Conservation (phyloP, 2,797 vertebrate genomes). For the Glossophaga mutica region DNA sequence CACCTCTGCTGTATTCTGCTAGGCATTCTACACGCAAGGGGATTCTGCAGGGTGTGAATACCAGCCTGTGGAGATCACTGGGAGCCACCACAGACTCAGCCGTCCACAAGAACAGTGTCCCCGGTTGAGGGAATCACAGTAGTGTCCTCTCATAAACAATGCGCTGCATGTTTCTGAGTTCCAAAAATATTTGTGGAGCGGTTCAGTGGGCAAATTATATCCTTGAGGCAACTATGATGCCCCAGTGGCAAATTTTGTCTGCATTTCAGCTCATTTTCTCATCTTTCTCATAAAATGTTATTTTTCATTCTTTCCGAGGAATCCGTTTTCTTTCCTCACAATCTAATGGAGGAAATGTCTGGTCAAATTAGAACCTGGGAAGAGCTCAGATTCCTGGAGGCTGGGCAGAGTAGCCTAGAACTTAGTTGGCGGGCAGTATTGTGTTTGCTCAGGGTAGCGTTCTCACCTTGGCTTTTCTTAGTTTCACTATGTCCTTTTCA, state of each 20-base stretch:
- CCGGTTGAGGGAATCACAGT: neutral
- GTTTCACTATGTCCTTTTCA: neutral
- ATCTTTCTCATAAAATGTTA: neutral
- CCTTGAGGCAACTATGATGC: neutral
- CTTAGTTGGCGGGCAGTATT: neutral
- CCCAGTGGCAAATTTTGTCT: neutral
- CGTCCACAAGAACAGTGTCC: neutral
- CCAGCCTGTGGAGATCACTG: neutral
- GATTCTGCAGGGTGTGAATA: neutral
- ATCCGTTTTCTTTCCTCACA: neutral
- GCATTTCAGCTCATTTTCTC: neutral
- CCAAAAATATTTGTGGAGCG: constrained; percentile 3
- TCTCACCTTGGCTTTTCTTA: neutral
- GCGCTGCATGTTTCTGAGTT: neutral
- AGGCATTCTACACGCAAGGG: neutral
- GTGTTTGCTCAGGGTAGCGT: neutral
- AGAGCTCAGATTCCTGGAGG: neutral
- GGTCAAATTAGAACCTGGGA: neutral
- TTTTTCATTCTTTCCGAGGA: constrained; percentile 3
- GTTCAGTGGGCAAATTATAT: neutral
- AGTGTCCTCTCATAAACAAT: neutral
- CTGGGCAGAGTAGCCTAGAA: neutral
- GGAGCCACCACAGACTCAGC: neutral
- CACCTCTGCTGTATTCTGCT: neutral
- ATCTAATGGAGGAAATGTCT: neutral